Evolutionary conservation across 2,797 vertebrate species (phyloP).

Genomic region (Coregonus suidteri): DNA sequence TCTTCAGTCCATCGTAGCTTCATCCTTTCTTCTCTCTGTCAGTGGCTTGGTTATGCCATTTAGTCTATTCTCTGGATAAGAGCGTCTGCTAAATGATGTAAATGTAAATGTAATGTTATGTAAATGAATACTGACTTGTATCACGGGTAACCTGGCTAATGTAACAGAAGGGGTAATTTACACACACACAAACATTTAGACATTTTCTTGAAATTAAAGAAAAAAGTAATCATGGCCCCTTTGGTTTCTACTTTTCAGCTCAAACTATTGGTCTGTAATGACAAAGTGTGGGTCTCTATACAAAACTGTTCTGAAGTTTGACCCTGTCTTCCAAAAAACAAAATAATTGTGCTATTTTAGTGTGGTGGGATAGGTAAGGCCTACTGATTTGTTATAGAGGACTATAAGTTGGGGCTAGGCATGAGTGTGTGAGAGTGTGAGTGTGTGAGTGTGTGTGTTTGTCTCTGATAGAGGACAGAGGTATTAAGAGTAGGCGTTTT

Average conservation of each 20-base stretch:
- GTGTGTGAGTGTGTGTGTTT: not conserved
- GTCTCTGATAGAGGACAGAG: not conserved
- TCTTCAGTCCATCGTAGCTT: constrained; percentile 14
- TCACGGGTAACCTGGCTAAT: too few relatives aligned
- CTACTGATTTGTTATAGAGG: not conserved
- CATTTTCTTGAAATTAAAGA: too few relatives aligned
- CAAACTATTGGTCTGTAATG: not conserved
- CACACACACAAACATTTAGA: not conserved
- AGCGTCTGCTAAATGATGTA: too few relatives aligned
- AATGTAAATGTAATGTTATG: too few relatives aligned
- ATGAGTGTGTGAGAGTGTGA: constrained; percentile 15
- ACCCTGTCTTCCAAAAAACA: not conserved
- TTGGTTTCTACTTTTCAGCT: not conserved
- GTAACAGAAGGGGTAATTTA: not conserved
- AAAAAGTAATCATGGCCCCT: constrained; percentile 1
- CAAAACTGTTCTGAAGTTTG: not conserved
- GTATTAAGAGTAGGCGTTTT: constrained; percentile 53
- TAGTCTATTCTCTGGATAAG: constrained; percentile 6
- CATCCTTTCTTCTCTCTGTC: constrained; percentile 19
- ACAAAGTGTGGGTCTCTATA: not conserved
- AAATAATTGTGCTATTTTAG: not conserved
- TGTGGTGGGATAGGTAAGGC: not conserved
- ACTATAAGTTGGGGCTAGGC: constrained; percentile 9
- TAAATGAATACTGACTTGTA: too few relatives aligned
- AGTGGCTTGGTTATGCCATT: constrained; percentile 29